Percentiles rank a stretch among this genome's conserved stretches.
These are phyloP conservation scores for Echeneis naucrates DNA, from an alignment of 2,797 vertebrate genomes.

Conservation along the genomic window DNA sequence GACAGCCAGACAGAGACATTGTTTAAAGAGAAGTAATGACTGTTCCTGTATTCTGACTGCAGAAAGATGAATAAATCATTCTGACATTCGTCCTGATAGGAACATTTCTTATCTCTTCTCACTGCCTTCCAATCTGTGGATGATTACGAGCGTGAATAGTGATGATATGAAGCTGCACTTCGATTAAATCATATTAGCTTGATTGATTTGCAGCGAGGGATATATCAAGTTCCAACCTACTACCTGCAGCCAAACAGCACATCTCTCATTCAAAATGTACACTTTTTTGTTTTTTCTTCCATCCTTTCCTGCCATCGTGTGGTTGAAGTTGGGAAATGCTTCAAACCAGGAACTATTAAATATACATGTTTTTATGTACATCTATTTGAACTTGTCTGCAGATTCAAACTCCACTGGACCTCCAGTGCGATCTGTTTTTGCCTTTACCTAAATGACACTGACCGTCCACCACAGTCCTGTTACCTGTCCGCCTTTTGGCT, in stretches of 20 bases:
- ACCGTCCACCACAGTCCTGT: slow-evolving; percentile 13
- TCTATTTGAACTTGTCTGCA: neutral
- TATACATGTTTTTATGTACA: neutral
- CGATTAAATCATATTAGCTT: too few relatives aligned
- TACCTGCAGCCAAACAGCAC: neutral
- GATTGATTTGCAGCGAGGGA: neutral
- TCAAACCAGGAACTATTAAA: neutral
- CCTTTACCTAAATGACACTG: neutral
- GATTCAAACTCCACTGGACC: too few relatives aligned
- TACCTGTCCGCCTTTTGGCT: slow-evolving; percentile 97
- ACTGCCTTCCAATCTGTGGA: too few relatives aligned
- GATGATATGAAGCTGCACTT: neutral
- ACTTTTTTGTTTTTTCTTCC: too few relatives aligned
- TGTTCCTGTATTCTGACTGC: neutral
- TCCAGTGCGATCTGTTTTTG: too few relatives aligned
- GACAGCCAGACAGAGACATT: neutral
- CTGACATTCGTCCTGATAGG: neutral
- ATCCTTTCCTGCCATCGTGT: slow-evolving; percentile 40
- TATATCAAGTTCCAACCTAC: too few relatives aligned
- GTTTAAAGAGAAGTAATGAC: neutral
- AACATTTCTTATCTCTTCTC: too few relatives aligned
- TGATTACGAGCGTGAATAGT: neutral
- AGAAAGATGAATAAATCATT: neutral
- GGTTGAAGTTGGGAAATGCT: slow-evolving; percentile 15
- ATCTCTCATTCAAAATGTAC: neutral